A percentile compares a stretch with the other conserved stretches of the same genome.
These are phyloP conservation scores for Gallirallus australis DNA, from an alignment of 2,797 vertebrate genomes.

Conservation along the genomic window DNA sequence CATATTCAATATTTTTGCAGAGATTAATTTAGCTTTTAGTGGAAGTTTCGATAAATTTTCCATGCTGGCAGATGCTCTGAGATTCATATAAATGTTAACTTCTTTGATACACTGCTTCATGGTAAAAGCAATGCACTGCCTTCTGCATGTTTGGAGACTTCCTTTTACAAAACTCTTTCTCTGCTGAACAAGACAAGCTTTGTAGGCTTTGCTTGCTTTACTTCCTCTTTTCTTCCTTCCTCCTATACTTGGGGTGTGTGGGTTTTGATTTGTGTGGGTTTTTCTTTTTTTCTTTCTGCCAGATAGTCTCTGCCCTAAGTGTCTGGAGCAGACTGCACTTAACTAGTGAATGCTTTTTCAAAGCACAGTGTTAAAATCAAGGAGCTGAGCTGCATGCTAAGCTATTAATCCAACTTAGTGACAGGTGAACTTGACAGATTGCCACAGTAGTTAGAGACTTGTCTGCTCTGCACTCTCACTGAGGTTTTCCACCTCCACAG, in stretches of 20 bases:
- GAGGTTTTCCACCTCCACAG: neutral
- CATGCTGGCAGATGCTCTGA: neutral
- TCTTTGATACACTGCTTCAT: neutral
- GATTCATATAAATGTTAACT: neutral
- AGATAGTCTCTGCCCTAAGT: neutral
- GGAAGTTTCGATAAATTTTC: neutral
- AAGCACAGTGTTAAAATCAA: neutral
- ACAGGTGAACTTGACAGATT: neutral
- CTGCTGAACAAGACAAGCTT: neutral
- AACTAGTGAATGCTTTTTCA: neutral
- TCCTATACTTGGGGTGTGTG: neutral
- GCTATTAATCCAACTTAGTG: neutral
- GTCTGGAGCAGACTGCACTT: neutral
- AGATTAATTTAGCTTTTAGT: neutral
- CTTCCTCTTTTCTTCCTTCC: neutral
- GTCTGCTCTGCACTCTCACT: neutral
- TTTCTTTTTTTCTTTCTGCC: neutral
- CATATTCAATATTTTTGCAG: neutral
- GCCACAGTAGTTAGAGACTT: neutral
- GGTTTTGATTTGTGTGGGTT: neutral
- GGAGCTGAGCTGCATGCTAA: neutral
- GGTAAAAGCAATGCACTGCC: neutral
- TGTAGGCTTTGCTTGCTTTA: conserved; percentile 7
- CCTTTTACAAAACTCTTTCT: neutral
- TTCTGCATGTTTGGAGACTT: neutral